A percentile compares a stretch with the other conserved stretches of the same genome.
Conservation (phyloP, 2,113 vertebrate species). For the Blennius ocellaris region DNA sequence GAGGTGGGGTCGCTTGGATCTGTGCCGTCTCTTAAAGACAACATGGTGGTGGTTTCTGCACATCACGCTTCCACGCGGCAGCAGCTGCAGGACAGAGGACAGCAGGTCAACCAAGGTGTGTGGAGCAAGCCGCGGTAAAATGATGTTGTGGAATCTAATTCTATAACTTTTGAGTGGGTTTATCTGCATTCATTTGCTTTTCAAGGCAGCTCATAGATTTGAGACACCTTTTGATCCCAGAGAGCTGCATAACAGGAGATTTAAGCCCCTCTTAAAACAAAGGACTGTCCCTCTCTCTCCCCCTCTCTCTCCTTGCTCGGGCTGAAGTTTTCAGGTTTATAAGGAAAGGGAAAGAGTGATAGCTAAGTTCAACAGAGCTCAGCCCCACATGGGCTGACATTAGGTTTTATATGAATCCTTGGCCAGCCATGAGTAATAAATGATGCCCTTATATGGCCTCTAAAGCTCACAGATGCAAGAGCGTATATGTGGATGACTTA, state of each 20-base stretch:
- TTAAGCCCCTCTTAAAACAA: conserved; percentile 36
- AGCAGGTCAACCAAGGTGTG: conserved; percentile 83
- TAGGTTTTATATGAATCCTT: conserved; percentile 61
- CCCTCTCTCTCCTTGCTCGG: conserved; percentile 7
- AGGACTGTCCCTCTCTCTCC: conserved; percentile 23
- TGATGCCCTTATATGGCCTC: conserved; percentile 69
- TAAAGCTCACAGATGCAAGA: conserved; percentile 28
- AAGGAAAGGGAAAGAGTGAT: conserved; percentile 28
- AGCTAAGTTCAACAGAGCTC: conserved; percentile 37
- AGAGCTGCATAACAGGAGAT: conserved; percentile 19
- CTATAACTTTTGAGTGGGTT: neutral
- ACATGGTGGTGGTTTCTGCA: conserved; percentile 72
- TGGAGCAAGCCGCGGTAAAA: neutral
- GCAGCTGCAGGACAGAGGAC: conserved; percentile 80
- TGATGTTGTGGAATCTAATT: neutral
- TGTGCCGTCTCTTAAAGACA: conserved; percentile 83
- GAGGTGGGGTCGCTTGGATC: conserved; percentile 73
- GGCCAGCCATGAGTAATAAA: conserved; percentile 50
- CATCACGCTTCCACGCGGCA: conserved; percentile 77
- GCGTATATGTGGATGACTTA: conserved; percentile 12
- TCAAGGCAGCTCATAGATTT: neutral
- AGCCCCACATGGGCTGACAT: conserved; percentile 30
- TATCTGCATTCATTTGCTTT: neutral
- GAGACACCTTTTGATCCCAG: conserved; percentile 17
- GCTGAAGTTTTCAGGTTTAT: conserved; percentile 38